Conservation (phyloP, 2,797 vertebrate species). For the Bovichtus variegatus region DNA sequence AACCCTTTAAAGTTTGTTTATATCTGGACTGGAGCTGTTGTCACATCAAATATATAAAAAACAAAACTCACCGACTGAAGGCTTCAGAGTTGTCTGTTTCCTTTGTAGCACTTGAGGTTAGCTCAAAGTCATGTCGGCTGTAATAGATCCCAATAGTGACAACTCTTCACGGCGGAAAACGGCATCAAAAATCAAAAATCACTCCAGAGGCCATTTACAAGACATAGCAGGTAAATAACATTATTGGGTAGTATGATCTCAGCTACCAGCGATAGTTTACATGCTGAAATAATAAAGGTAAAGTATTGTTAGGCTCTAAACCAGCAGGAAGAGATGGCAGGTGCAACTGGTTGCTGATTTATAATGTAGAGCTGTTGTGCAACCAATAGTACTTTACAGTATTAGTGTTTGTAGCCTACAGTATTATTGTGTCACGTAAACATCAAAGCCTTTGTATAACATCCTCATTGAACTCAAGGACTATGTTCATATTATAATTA, state of each 20-base stretch:
- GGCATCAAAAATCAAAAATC: neutral
- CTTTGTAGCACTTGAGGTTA: neutral
- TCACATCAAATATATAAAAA: slow-evolving; percentile 9
- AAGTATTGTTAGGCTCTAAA: neutral
- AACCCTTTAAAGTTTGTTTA: neutral
- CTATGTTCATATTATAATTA: neutral
- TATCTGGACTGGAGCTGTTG: neutral
- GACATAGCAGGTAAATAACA: neutral
- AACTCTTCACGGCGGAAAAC: neutral
- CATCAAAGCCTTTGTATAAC: neutral
- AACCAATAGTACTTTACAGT: neutral
- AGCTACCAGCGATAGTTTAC: neutral
- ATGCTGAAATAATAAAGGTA: neutral
- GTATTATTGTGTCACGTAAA: neutral
- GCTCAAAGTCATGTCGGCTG: neutral
- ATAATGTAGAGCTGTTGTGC: neutral
- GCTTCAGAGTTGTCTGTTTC: neutral
- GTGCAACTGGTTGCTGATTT: neutral
- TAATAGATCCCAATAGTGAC: neutral
- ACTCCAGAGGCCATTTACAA: neutral
- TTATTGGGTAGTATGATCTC: neutral
- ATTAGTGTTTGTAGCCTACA: neutral
- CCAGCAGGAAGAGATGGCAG: neutral
- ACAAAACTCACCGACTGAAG: neutral
- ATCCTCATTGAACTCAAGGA: too few species aligned